Percentiles rank a stretch among this genome's conserved stretches.
phyloP scores from a whole-genome alignment of 2,888 invertebrate genomes.

The Hartigia nigra region DNA sequence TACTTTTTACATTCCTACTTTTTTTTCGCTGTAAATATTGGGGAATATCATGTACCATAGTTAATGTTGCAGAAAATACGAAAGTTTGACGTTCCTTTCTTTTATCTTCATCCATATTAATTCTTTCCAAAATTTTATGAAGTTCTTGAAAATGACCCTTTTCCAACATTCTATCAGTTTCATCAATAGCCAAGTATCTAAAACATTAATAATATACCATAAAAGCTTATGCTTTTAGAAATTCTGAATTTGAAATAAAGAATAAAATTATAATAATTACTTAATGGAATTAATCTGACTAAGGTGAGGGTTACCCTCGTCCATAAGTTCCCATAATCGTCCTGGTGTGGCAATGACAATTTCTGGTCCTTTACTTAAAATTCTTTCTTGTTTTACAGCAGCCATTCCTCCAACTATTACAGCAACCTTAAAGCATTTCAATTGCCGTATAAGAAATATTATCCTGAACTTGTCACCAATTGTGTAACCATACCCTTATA shows the following conservation, averaged over 20 bases:
- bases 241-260: slow-evolving; percentile 7
- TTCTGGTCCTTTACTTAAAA: slow-evolving; percentile 86
- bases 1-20: slow-evolving; percentile 64
- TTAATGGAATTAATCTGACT: slow-evolving; percentile 77
- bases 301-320: slow-evolving; percentile 81
- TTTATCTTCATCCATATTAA: slow-evolving; percentile 78
- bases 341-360: slow-evolving; percentile 98
- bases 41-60: slow-evolving; percentile 89
- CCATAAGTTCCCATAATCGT: slow-evolving; percentile 92
- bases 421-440: slow-evolving; percentile 68
- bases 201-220: slow-evolving; percentile 21
- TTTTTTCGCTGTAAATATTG: slow-evolving; percentile 75
- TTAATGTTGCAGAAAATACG: slow-evolving; percentile 97
- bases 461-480: slow-evolving; percentile 15
- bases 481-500: slow-evolving; percentile 66
- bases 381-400: slow-evolving; percentile 90
- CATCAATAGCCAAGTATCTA: slow-evolving; percentile 94
- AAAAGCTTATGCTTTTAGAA: not conserved
- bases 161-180: slow-evolving; percentile 98
- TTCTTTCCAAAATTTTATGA: slow-evolving; percentile 79
- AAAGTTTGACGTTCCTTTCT: slow-evolving; percentile 85
- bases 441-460: not conserved
- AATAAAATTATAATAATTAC: slow-evolving; percentile 62
- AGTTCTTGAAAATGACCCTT: slow-evolving; percentile 95
- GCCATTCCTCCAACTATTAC: slow-evolving; percentile 96